A percentile compares a stretch with the other conserved stretches of the same genome.
These are phyloP conservation scores for Anagyrus pseudococci DNA, from an alignment of 2,888 invertebrate genomes.

Conservation along the genomic window DNA sequence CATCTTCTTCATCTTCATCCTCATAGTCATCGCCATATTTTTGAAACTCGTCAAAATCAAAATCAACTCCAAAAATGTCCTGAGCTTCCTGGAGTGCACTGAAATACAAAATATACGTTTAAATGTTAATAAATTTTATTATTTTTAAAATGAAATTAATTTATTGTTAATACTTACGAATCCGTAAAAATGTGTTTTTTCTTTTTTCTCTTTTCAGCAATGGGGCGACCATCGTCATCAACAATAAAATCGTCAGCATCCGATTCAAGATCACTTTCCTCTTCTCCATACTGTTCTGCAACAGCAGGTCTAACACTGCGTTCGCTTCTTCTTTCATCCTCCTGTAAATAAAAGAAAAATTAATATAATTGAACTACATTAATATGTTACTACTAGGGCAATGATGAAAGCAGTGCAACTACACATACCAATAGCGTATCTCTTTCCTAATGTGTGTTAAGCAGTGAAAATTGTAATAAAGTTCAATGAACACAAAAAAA, in stretches of 20 bases:
- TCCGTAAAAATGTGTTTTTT: conserved; percentile 84
- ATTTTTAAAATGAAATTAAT: conserved; percentile 1
- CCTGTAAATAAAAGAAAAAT: conserved; percentile 63
- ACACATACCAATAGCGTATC: conserved; percentile 45
- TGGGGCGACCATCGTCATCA: conserved; percentile 91
- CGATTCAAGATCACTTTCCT: conserved; percentile 80
- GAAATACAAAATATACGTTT: conserved; percentile 11
- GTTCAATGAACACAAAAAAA: conserved; percentile 24
- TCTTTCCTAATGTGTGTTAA: conserved; percentile 42
- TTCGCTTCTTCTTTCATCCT: conserved; percentile 80
- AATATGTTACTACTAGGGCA: neutral
- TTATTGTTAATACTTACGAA: conserved; percentile 69
- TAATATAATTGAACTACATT: neutral
- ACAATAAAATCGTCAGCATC: conserved; percentile 98
- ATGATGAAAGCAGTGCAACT: conserved; percentile 1
- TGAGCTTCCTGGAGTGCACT: conserved; percentile 95
- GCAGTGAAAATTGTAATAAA: conserved; percentile 40
- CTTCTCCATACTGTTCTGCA: conserved; percentile 76
- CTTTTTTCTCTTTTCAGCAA: conserved; percentile 81
- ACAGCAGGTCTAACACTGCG: conserved; percentile 69
- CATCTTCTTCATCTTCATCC: conserved; percentile 82
- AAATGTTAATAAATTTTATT: conserved; percentile 2
- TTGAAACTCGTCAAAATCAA: conserved; percentile 90
- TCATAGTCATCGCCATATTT: conserved; percentile 88
- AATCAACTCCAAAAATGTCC: conserved; percentile 99